Evolutionary conservation across 2,888 invertebrate species (phyloP), one percentile per base, ranked within the genome.

Genomic region (Drosophila austrosaltans): DNA sequence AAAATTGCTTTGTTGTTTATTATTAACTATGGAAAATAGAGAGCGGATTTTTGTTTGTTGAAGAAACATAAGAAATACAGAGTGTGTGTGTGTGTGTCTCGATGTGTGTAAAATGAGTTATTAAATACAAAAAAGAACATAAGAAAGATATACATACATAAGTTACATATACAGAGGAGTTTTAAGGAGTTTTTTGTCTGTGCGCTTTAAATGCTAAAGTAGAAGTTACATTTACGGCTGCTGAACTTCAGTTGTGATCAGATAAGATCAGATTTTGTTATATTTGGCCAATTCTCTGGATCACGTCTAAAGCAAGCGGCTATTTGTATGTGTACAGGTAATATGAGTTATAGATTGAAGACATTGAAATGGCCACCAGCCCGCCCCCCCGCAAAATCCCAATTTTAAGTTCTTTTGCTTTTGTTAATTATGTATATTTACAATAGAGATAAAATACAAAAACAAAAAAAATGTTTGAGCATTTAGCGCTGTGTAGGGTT

Each of bases 11-110:
- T 73, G 77, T 82, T 75, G 82, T 72, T 72, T 85, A 73, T 67
- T 74, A 71, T 68, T 74, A 71, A 85, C 78, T 76, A 87, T 88
- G 77, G 82, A 83, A 79, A 81, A 73, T 83, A 88, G 73, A 88
- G 75, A 83, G 77, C 63, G 82, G 40, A 61, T 71, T 75, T 75
- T 30, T 48, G 20, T 2, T 36, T 36, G 36, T 36, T 36, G 36
- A 36, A 20, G 25, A 60, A 77, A 69, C 57, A 66, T 16, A 67
- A 72, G 80, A 76, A 36, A 8, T 48, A 20, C 20, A 5, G 58
- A 69, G 20, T 32, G 54, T 53, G 22, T 68, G 25, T 73, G 83
- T 83, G 25, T 73, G 83, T 83, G 81, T 64, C 54, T 70, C 28
- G 28, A 4, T 28, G 71, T 69, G 60, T 32, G 70, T 69, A 59